Percentiles rank a stretch among this genome's conserved stretches.
Evolutionary conservation across 1,140 invertebrate species (phyloP).

Genomic region (Drosophila obscura): DNA sequence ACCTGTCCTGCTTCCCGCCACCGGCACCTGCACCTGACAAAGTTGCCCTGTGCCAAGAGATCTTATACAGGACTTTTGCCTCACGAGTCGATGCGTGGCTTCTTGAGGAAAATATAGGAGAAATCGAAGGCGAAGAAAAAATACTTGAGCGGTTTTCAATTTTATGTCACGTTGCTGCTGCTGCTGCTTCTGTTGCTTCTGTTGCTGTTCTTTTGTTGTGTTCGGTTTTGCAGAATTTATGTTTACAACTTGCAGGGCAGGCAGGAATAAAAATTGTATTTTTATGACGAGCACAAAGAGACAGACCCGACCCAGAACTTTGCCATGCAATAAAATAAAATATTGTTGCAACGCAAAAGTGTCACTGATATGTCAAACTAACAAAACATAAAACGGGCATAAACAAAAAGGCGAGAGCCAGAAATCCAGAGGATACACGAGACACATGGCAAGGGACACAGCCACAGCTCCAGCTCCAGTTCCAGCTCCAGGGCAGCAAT

Average conservation of each 20-base stretch:
- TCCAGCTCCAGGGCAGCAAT: neutral
- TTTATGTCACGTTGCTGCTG: constrained; percentile 52
- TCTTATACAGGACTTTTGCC: no score
- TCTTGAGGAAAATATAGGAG: constrained; percentile 19
- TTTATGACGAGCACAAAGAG: constrained; percentile 56
- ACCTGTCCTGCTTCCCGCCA: constrained; percentile 38
- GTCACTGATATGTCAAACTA: constrained; percentile 81
- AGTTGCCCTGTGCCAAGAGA: constrained; percentile 42
- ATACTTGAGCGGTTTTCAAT: constrained; percentile 70
- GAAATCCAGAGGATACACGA: constrained; percentile 18
- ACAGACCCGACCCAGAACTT: constrained; percentile 34
- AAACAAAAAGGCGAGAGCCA: constrained; percentile 53
- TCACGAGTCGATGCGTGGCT: neutral
- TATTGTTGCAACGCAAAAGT: constrained; percentile 73
- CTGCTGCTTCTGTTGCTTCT: constrained; percentile 23
- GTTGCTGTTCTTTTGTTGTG: constrained; percentile 14
- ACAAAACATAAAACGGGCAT: constrained; percentile 72
- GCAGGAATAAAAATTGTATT: constrained; percentile 73
- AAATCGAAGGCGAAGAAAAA: constrained; percentile 39
- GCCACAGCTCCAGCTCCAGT: no score
- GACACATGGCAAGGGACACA: constrained; percentile 4
- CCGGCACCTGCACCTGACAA: constrained; percentile 30
- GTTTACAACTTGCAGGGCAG: constrained; percentile 63
- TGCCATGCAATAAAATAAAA: constrained; percentile 74
- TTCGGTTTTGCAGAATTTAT: constrained; percentile 59